Percentiles rank a stretch among this genome's conserved stretches.
Evolutionary conservation across 1,140 invertebrate species (phyloP).

Genomic region (Apis dorsata): DNA sequence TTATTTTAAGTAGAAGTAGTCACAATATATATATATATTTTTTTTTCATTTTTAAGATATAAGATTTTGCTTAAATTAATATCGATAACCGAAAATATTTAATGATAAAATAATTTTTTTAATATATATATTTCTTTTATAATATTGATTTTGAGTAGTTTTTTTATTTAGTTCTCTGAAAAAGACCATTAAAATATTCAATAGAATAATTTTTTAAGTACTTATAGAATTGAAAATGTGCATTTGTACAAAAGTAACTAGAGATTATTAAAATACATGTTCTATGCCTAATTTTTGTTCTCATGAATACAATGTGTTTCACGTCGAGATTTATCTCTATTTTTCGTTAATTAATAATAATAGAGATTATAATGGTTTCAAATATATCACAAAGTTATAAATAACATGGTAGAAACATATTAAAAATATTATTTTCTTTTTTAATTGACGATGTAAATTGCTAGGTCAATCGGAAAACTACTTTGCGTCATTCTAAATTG

Average conservation of each 20-base stretch:
- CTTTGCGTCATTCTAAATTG: conserved; percentile 1
- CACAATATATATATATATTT: background rate
- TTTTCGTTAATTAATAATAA: background rate
- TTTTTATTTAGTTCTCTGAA: background rate
- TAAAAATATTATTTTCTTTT: conserved; percentile 41
- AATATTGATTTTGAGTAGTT: background rate
- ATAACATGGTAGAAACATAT: conserved; percentile 42
- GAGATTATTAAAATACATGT: conserved; percentile 39
- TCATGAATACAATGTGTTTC: conserved; percentile 7
- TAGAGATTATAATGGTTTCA: conserved; percentile 1
- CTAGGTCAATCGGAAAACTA: conserved; percentile 19
- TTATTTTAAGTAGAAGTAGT: background rate
- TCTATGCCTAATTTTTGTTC: background rate
- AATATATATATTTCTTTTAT: background rate
- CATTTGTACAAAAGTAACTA: conserved; percentile 31
- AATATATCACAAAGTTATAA: conserved; percentile 32
- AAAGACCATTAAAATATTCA: background rate
- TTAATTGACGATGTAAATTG: conserved; percentile 43
- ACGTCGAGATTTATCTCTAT: conserved; percentile 8
- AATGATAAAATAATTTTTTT: background rate
- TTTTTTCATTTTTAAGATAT: background rate
- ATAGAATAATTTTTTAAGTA: conserved; percentile 12
- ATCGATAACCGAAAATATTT: background rate
- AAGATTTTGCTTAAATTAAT: background rate
- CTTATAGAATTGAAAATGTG: conserved; percentile 10